phyloP scores from a whole-genome alignment of 2,888 invertebrate genomes.

The Cryptus viduatorius region DNA sequence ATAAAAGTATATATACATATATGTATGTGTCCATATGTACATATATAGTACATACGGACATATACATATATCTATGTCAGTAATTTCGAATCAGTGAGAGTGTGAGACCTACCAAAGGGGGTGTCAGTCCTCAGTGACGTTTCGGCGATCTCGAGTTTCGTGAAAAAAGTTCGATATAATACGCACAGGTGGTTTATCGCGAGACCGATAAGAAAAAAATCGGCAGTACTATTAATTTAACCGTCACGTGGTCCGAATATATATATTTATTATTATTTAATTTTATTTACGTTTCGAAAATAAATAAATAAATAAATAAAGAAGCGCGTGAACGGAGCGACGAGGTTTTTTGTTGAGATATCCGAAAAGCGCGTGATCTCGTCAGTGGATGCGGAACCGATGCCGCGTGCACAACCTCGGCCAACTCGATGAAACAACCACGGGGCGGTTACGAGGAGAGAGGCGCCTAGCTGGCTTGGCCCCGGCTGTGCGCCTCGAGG shows the following conservation, averaged over 20 bases:
- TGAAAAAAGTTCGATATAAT: slow-evolving; percentile 1
- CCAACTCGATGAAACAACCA: slow-evolving; percentile 46
- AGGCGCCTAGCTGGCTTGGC: slow-evolving; percentile 34
- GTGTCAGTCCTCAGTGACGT: slow-evolving; percentile 51
- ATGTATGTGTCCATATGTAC: not conserved
- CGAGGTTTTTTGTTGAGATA: not conserved
- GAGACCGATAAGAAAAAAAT: not conserved
- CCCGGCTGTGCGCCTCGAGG: slow-evolving; percentile 42
- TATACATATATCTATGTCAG: slow-evolving; percentile 11
- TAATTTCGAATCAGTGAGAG: slow-evolving; percentile 37
- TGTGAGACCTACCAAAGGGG: slow-evolving; percentile 53
- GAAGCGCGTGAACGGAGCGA: not conserved
- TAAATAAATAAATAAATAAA: not conserved
- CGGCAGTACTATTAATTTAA: not conserved
- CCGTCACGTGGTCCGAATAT: not conserved
- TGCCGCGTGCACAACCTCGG: slow-evolving; percentile 42
- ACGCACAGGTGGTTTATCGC: slow-evolving; percentile 14
- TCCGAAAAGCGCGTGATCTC: slow-evolving; percentile 10
- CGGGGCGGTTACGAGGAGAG: slow-evolving; percentile 49
- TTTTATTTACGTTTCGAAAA: not conserved
- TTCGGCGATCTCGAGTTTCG: slow-evolving; percentile 18
- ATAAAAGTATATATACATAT: not conserved
- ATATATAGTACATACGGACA: slow-evolving; percentile 2
- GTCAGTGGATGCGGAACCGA: slow-evolving; percentile 14
- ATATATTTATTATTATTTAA: not conserved